Evolutionary conservation across 2,888 invertebrate species (phyloP), one percentile per base, ranked within the genome.

Genomic region (Poecilobothrus nobilitatus): DNA sequence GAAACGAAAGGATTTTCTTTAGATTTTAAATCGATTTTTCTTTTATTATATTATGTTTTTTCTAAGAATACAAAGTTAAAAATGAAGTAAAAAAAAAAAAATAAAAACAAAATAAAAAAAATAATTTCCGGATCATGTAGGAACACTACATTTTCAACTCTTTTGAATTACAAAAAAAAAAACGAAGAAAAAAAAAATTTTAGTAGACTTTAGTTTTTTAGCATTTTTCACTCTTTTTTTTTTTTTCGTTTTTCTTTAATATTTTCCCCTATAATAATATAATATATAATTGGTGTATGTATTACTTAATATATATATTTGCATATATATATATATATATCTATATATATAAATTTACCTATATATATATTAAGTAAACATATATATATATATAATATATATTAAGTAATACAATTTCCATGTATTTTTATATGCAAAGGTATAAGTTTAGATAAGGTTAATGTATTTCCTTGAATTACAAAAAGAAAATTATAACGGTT

Each of bases 71-170:
- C 53, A 15, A 18, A 53, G 27, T 27, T 27, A 27, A 53, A 53
- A 53, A 4, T 6, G 6, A 53, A 53, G 18, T 4, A 53, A 53
- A 53, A 53, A 12, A 18, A 53, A 9, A 12, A 53, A 18, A 18
- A 53, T 15, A 18, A 53, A 53, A 15, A 3, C 6, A 3, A 44
- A 44, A 44, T 10, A n/a, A 53, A 53, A 53, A 18, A 6, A 18
- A 53, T 53, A 53, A 53, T 53, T 53, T 53, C 53, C 53, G 53
- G 53, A 53, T 53, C 53, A 53, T 53, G 53, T 53, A 18, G 53
- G 18, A 53, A 53, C 53, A 53, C 53, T 53, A 10, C 53, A 15
- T 53, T 10, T 12, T 53, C 18, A 53, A 53, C 53, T 53, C 53
- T 53, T 53, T 37, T 18, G 18, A 53, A 53, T 15, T 15, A 6